These are phyloP conservation scores for Acrocephalus kingi DNA, from an alignment of 2,113 vertebrate species.

Conservation along the genomic window DNA sequence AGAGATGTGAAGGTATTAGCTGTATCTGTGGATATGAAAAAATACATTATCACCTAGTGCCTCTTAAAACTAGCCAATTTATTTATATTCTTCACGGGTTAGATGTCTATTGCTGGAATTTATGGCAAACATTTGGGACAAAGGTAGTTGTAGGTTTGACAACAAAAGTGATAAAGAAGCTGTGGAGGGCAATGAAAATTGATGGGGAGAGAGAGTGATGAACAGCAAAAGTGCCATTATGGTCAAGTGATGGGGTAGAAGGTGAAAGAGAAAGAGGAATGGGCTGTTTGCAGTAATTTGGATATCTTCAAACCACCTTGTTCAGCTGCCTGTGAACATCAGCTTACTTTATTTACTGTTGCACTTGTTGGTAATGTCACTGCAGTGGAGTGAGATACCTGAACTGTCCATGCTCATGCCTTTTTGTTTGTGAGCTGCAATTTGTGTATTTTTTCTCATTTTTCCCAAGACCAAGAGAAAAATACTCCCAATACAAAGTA, in stretches of 20 bases:
- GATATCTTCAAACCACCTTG: conserved; percentile 33
- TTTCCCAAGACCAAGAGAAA: neutral
- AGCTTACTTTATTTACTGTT: conserved; percentile 46
- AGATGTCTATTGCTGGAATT: conserved; percentile 69
- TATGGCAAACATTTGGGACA: conserved; percentile 75
- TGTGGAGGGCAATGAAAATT: conserved; percentile 77
- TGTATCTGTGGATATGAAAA: conserved; percentile 69
- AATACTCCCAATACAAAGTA: neutral
- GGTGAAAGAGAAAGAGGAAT: conserved; percentile 30
- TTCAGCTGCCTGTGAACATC: conserved; percentile 5
- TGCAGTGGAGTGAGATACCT: neutral
- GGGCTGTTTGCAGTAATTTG: conserved; percentile 50
- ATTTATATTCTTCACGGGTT: conserved; percentile 70
- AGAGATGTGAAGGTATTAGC: conserved; percentile 63
- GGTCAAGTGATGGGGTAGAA: conserved; percentile 60
- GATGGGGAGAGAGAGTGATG: conserved; percentile 69
- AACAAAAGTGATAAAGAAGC: conserved; percentile 79
- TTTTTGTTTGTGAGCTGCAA: neutral
- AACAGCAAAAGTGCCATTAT: conserved; percentile 69
- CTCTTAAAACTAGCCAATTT: conserved; percentile 74
- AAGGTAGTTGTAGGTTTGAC: conserved; percentile 77
- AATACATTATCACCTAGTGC: conserved; percentile 65
- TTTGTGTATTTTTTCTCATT: neutral
- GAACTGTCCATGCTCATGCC: neutral
- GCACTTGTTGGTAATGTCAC: neutral